These are phyloP conservation scores for Aurelia sp. DNA, from an alignment of 30 jellyfish, hydroid and myxozoan species.

Conservation along the genomic window DNA sequence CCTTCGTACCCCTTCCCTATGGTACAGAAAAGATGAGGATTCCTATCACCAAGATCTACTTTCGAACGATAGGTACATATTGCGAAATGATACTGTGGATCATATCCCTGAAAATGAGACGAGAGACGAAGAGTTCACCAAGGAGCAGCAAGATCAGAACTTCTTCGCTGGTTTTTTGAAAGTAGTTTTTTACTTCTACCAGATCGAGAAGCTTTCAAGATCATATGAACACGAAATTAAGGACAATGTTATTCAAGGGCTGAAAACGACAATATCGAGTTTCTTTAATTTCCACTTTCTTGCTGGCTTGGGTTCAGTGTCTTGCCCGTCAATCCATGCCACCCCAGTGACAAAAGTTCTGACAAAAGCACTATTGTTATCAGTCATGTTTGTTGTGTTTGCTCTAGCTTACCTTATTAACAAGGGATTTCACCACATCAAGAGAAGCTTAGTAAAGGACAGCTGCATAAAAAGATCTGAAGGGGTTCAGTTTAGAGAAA, in stretches of 20 bases:
- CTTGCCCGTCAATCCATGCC: constrained; percentile 4
- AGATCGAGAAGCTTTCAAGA: constrained; percentile 3
- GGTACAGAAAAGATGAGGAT: not conserved
- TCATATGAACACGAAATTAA: not conserved
- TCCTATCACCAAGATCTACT: not conserved
- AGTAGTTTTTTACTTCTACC: constrained; percentile 20
- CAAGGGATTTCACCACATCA: not conserved
- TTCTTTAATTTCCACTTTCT: constrained; percentile 19
- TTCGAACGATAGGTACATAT: not conserved
- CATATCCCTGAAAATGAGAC: not conserved
- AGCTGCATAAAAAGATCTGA: not conserved
- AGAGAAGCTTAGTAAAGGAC: too few species aligned
- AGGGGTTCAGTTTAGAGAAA: not conserved
- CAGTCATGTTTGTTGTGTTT: not conserved
- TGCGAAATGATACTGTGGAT: not conserved
- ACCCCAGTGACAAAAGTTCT: constrained; percentile 6
- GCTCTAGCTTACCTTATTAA: not conserved
- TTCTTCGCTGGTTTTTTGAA: constrained; percentile 1
- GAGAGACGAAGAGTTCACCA: not conserved
- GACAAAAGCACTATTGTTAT: not conserved
- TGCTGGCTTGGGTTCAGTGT: not conserved
- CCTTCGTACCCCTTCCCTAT: not conserved
- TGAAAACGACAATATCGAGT: not conserved
- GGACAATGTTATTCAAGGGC: not conserved
- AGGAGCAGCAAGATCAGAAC: not conserved